Base-by-base conservation (phyloP, 2,888 invertebrate species). In the Drosophila helvetica region DNA sequence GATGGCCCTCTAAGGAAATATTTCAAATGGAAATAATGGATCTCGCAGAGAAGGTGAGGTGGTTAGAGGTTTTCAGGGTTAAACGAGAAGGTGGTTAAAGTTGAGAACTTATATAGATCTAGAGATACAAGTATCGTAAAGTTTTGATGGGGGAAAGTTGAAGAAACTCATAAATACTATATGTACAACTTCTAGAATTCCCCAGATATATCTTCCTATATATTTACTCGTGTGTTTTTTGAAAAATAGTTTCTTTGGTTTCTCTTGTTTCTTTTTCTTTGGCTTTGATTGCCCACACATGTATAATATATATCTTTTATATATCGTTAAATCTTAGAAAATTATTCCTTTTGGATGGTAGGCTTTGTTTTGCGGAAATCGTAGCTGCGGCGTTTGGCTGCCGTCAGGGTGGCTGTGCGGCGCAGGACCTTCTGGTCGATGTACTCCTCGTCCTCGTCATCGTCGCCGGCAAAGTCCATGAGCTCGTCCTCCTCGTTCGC, bases 291-390 rank as follows among this genome's bases (percentile, higher is more conserved):
- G 50, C 1, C 3, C 10, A 19, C 38, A 12, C 7, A 12, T 46
- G n/a, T n/a, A n/a, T n/a, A n/a, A 4, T 22, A 8, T 27, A 27
- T 2, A 27, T 25, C 25, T 2, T 22, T 5, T 22, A 22, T 22
- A 27, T 27, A 27, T 27, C 8, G 1, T 27, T 1, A 27, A 8
- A 22, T 22, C 22, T 22, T 22, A 5, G 7, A 27, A 27, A 8
- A 27, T 17, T 33, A 17, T n/a, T 15, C 15, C 9, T 45, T 33
- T 9, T 38, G 15, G 15, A 17, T 5, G 17, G 9, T n/a, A 1
- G 48, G 9, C 15, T 74, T 82, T 12, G 72, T 45, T 25, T 69
- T 77, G 42, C 81, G 79, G 17, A 82, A 62, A 54, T 84, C 62
- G 48, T 84, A 82, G 43, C 81, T 81, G 30, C 79, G 53, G 0